Conservation (phyloP, 2,797 vertebrate genomes). For the Danio tinwini region DNA sequence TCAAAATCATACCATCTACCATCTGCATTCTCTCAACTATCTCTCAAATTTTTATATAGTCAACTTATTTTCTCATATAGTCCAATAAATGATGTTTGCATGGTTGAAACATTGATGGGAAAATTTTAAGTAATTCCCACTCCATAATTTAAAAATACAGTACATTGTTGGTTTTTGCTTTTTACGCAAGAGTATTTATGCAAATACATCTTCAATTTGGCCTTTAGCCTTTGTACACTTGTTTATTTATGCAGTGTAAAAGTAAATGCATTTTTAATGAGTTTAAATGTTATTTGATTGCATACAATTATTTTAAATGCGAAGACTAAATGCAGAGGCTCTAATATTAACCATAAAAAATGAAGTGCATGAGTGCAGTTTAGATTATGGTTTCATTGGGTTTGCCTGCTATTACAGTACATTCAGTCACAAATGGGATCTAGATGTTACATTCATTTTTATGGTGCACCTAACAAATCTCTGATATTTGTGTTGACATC, state of each 20-base stretch:
- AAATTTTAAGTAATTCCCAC: not conserved
- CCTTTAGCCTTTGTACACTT: constrained; percentile 10
- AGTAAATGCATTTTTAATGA: constrained; percentile 20
- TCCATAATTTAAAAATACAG: not conserved
- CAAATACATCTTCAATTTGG: not conserved
- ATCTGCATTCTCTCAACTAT: too few relatives aligned
- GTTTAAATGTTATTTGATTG: constrained; percentile 10
- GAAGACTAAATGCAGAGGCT: not conserved
- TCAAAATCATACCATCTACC: too few relatives aligned
- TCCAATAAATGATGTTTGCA: not conserved
- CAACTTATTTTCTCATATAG: too few relatives aligned
- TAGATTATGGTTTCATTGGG: not conserved
- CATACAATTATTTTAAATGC: not conserved
- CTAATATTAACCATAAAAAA: not conserved
- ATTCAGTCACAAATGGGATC: not conserved
- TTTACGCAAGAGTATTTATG: constrained; percentile 1
- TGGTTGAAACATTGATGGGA: not conserved
- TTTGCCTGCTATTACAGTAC: not conserved
- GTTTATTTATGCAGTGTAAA: constrained; percentile 4
- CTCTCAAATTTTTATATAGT: too few relatives aligned
- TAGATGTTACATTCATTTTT: not conserved
- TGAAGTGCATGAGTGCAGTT: not conserved
- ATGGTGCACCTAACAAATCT: not conserved
- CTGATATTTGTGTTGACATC: not conserved
- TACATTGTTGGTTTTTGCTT: not conserved